These are phyloP conservation scores for Macrochelys suwanniensis DNA, from an alignment of 2,797 vertebrate genomes.

Conservation along the genomic window DNA sequence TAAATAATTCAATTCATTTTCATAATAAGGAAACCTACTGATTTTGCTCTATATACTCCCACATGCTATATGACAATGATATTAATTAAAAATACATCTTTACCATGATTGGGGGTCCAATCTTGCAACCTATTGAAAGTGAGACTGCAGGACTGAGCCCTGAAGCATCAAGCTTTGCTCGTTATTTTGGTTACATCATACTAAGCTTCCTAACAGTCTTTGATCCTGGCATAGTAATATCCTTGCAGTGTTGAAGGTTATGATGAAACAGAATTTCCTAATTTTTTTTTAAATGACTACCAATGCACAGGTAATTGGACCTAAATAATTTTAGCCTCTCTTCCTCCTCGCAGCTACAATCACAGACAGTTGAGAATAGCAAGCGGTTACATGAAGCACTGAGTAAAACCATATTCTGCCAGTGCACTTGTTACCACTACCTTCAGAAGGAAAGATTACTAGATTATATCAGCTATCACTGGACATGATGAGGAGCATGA, in stretches of 20 bases:
- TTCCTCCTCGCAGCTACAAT: slow-evolving; percentile 48
- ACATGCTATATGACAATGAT: background rate
- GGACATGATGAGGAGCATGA: background rate
- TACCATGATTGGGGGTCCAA: background rate
- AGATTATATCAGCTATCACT: background rate
- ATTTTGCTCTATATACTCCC: background rate
- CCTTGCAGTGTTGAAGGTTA: slow-evolving; percentile 6
- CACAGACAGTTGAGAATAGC: slow-evolving; percentile 7
- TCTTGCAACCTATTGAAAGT: background rate
- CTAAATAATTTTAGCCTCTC: slow-evolving; percentile 65
- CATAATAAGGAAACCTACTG: background rate
- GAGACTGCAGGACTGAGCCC: background rate
- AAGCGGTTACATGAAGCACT: background rate
- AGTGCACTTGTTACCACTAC: slow-evolving; percentile 5
- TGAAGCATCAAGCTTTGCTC: slow-evolving; percentile 17
- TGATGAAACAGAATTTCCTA: slow-evolving; percentile 67
- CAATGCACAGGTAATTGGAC: slow-evolving; percentile 44
- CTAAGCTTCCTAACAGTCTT: slow-evolving; percentile 40
- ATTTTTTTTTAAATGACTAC: slow-evolving; percentile 56
- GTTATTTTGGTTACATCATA: slow-evolving; percentile 35
- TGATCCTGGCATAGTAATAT: slow-evolving; percentile 46
- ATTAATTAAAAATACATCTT: background rate
- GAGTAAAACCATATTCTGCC: slow-evolving; percentile 48
- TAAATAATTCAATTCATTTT: background rate
- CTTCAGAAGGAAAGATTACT: background rate